These are phyloP conservation scores for Hirtodrosophila cameraria DNA, from an alignment of 2,888 invertebrate species.

Conservation along the genomic window DNA sequence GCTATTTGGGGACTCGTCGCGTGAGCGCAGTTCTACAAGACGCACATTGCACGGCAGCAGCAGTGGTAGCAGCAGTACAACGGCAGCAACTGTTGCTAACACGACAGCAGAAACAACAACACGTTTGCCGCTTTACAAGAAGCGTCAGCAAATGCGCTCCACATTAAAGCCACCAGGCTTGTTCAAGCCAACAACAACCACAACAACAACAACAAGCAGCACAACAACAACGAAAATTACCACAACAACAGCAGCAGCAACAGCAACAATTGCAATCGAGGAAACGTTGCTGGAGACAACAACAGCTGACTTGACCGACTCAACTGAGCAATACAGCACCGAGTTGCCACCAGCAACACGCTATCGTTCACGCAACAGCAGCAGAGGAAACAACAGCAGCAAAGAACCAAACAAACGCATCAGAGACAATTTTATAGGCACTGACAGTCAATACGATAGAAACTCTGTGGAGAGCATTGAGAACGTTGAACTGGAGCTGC, in stretches of 20 bases:
- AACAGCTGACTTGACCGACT: constrained; percentile 2
- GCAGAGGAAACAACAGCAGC: constrained; percentile 26
- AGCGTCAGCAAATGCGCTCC: constrained; percentile 75
- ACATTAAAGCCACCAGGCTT: constrained; percentile 71
- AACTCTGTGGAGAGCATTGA: constrained; percentile 57
- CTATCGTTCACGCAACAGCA: constrained; percentile 45
- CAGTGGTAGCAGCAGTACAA: constrained; percentile 20
- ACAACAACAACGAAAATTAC: constrained; percentile 22
- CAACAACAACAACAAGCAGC: constrained; percentile 12
- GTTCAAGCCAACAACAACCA: constrained; percentile 54
- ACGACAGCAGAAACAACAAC: constrained; percentile 69
- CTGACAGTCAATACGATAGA: constrained; percentile 53
- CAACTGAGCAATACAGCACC: constrained; percentile 15
- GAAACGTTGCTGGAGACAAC: too few species aligned
- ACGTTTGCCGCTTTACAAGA: constrained; percentile 80
- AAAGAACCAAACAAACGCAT: constrained; percentile 38
- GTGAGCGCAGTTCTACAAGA: constrained; percentile 58
- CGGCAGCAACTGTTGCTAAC: constrained; percentile 31
- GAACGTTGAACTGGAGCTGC: constrained; percentile 44
- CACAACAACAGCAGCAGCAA: constrained; percentile 14
- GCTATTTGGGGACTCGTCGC: constrained; percentile 76
- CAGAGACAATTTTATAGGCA: constrained; percentile 50
- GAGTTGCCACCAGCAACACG: constrained; percentile 25
- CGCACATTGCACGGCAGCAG: too few species aligned
- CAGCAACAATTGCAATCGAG: constrained; percentile 4